These are phyloP conservation scores for Diaperis boleti DNA, from an alignment of 2,888 invertebrate species.

Conservation along the genomic window DNA sequence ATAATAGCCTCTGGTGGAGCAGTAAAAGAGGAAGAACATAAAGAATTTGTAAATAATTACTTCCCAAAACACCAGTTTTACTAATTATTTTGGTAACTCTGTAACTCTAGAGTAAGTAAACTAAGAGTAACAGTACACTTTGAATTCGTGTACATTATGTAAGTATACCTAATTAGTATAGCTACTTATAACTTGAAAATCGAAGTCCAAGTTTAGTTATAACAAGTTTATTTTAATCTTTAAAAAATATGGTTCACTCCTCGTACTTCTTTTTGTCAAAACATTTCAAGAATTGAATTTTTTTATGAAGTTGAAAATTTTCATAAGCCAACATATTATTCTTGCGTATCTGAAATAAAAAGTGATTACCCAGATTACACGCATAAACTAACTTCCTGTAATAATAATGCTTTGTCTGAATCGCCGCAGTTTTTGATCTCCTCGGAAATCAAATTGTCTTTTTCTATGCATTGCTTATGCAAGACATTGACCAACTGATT, in stretches of 20 bases:
- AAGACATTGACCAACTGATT: constrained; percentile 58
- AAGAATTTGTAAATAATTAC: too few species aligned
- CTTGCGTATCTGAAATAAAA: constrained; percentile 52
- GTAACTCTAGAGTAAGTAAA: too few species aligned
- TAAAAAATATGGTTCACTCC: neutral
- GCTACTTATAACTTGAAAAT: too few species aligned
- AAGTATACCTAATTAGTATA: too few species aligned
- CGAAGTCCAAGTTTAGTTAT: too few species aligned
- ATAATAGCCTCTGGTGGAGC: too few species aligned
- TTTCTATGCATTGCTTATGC: constrained; percentile 59
- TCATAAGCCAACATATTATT: constrained; percentile 54
- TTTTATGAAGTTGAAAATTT: constrained; percentile 54
- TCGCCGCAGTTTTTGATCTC: constrained; percentile 51
- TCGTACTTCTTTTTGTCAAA: neutral
- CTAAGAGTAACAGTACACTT: too few species aligned
- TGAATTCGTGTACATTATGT: too few species aligned
- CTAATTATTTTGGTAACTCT: too few species aligned
- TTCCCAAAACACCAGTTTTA: too few species aligned
- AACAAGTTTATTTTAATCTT: neutral
- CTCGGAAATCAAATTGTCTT: constrained; percentile 53
- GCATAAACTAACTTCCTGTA: constrained; percentile 53
- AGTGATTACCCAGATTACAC: neutral
- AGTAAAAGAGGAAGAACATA: too few species aligned
- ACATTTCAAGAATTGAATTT: constrained; percentile 49
- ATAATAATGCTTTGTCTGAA: constrained; percentile 54